Evolutionary conservation across 2,888 invertebrate genomes (phyloP).

Genomic region (Lumbricus terrestris): DNA sequence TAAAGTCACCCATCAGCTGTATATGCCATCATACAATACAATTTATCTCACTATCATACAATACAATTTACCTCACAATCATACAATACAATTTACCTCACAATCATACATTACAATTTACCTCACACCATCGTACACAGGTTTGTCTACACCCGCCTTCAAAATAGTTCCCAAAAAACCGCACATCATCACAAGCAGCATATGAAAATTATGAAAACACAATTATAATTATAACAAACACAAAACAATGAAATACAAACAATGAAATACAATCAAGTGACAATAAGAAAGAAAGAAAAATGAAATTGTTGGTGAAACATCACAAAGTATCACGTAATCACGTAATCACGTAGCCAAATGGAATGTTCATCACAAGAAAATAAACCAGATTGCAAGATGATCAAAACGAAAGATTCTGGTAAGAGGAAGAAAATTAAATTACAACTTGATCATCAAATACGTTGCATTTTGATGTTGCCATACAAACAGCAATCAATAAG

Average conservation of each 20-base stretch:
- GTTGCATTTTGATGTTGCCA: no score
- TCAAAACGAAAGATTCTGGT: background rate
- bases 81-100: no score
- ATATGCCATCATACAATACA: no score
- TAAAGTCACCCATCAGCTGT: no score
- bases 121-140: background rate
- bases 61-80: no score
- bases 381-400: background rate
- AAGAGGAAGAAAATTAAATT: background rate
- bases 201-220: slow-evolving; percentile 3
- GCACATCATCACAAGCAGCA: background rate
- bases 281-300: background rate
- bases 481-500: no score
- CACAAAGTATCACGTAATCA: background rate
- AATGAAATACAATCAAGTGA: background rate
- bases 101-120: no score
- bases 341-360: background rate
- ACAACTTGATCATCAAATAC: background rate
- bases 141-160: background rate
- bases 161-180: background rate
- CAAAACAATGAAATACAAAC: background rate
- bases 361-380: background rate
- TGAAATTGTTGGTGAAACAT: background rate
- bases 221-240: background rate
- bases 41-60: no score